Base-by-base conservation (phyloP, 2,888 invertebrate genomes). In the Malthinus flaveolus region DNA sequence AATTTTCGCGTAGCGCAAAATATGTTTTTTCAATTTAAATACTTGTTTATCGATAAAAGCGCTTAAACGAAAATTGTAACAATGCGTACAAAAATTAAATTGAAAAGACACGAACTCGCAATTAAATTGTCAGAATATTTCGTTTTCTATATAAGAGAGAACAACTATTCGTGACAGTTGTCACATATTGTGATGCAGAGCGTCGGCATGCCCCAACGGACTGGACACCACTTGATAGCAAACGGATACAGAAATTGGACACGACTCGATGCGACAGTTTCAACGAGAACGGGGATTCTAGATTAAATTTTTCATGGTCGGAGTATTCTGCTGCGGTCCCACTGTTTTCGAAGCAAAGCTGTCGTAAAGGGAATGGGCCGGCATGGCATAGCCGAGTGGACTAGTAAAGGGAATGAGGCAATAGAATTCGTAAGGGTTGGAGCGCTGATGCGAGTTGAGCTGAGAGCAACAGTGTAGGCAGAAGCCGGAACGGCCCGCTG, bases 221-320 rank as follows among this genome's bases (percentile, higher is more conserved):
- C 62, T 64, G 66, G 66, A 67, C 69, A 63, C 63, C 61, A 63
- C 68, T 68, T 67, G 68, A 68, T 68, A 66, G 66, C 68, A 63
- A 66, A 63, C 59, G 67, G 66, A 68, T 67, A 55, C 61, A 54
- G 59, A 59, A 59, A 59, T 59, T 59, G 59, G 59, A 59, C 59
- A 50, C 50, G 59, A 55, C 54, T 59, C 59, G 54, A 59, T 55
- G 59, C 59, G 59, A 65, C 59, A 65, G 68, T 72, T 72, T 70
- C 71, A 72, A 66, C 66, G 65, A 68, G 67, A 59, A 59, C 66
- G 62, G 65, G 69, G 66, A 64, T 60, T 69, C 69, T 70, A 72
- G 73, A 75, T 75, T 74, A 75, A 75, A 75, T 75, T 75, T 74
- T 74, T 73, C 73, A 73, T 73, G 72, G 71, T 67, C 67, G 66